Evolutionary conservation across 1,140 invertebrate species (phyloP).

Genomic region (Rhyacophila brunnea): DNA sequence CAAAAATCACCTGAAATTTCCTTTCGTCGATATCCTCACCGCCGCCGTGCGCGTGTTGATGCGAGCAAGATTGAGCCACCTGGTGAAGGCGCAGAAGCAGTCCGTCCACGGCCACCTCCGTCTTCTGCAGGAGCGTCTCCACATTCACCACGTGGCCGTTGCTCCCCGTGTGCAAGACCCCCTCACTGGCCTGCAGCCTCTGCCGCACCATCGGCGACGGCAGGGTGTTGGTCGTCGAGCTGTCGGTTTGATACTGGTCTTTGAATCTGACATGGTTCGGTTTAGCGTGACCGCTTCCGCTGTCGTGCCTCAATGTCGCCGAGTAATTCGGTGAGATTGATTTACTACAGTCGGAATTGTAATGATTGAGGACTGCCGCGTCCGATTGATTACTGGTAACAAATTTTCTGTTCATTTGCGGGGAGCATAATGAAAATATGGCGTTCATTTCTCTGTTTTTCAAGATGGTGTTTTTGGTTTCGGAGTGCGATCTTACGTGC

Average conservation of each 20-base stretch:
- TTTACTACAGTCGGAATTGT: conserved; percentile 20
- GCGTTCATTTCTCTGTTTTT: conserved; percentile 52
- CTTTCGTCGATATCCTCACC: conserved; percentile 69
- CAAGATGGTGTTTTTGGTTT: conserved; percentile 51
- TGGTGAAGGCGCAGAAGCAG: conserved; percentile 66
- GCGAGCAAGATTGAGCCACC: conserved; percentile 65
- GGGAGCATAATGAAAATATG: conserved; percentile 51
- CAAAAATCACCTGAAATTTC: conserved; percentile 64
- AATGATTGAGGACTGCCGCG: conserved; percentile 9
- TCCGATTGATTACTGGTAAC: conserved; percentile 22
- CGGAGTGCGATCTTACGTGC: conserved; percentile 50
- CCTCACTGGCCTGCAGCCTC: conserved; percentile 48
- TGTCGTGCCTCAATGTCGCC: conserved; percentile 39
- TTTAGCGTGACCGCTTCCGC: conserved; percentile 43
- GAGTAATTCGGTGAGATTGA: conserved; percentile 14
- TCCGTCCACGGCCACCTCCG: conserved; percentile 64
- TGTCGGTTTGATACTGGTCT: conserved; percentile 51
- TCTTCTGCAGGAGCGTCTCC: conserved; percentile 63
- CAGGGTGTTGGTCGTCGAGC: conserved; percentile 41
- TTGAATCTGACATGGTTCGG: conserved; percentile 51
- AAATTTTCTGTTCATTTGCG: conserved; percentile 54
- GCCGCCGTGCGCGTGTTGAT: conserved; percentile 67
- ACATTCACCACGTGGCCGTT: conserved; percentile 58
- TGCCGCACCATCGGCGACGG: conserved; percentile 48
- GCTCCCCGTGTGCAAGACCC: conserved; percentile 43